phyloP scores from a whole-genome alignment of 2,888 invertebrate species.

The Tetropium fuscum region DNA sequence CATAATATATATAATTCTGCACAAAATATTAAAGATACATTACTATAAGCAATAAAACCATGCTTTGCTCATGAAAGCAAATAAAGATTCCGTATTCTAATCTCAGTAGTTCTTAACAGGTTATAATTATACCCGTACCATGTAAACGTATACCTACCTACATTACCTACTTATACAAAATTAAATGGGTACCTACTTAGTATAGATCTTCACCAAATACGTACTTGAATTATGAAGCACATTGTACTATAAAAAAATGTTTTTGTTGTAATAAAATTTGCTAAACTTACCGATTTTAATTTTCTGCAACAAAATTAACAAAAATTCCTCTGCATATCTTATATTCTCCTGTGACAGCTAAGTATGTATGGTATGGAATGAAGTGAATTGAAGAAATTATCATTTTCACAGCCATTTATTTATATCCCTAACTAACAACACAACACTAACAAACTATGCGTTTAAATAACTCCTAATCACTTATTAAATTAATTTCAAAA shows the following conservation, averaged over 20 bases:
- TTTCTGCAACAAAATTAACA: too few species aligned
- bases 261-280: slow-evolving; percentile 29
- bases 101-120: background rate
- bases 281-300: too few species aligned
- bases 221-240: slow-evolving; percentile 20
- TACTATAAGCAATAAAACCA: slow-evolving; percentile 21
- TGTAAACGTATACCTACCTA: too few species aligned
- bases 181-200: slow-evolving; percentile 1
- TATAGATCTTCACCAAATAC: slow-evolving; percentile 22
- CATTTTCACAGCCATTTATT: too few species aligned
- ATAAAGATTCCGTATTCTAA: background rate
- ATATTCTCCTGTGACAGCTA: too few species aligned
- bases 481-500: too few species aligned
- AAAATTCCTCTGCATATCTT: too few species aligned
- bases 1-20: slow-evolving; percentile 25
- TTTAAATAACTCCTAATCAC: too few species aligned
- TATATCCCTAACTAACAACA: too few species aligned
- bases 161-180: background rate
- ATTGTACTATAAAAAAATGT: slow-evolving; percentile 15
- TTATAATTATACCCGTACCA: slow-evolving; percentile 1
- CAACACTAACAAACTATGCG: too few species aligned
- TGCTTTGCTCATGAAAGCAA: background rate
- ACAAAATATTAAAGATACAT: slow-evolving; percentile 18
- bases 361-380: too few species aligned
- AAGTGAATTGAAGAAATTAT: too few species aligned